phyloP scores from a whole-genome alignment of 2,888 invertebrate genomes.

The Drosophila formosana region DNA sequence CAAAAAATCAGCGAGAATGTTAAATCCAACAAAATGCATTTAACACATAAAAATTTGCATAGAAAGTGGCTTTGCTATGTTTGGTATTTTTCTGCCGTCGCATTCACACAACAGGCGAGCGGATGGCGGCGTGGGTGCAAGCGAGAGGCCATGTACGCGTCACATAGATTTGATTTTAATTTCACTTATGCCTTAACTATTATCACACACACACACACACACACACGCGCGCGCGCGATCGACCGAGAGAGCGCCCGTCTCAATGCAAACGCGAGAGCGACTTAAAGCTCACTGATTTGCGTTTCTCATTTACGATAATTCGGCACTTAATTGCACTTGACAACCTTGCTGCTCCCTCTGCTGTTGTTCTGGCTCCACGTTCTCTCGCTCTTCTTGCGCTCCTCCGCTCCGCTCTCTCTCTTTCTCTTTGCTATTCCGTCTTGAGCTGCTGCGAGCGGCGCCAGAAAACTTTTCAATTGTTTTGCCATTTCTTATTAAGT shows the following conservation, averaged over 20 bases:
- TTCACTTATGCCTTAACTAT: constrained; percentile 62
- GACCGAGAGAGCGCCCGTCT: neutral
- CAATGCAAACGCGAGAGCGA: neutral
- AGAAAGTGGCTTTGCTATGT: constrained; percentile 81
- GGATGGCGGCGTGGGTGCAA: constrained; percentile 6
- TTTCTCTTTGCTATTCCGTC: neutral
- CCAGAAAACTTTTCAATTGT: constrained; percentile 61
- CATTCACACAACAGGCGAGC: constrained; percentile 36
- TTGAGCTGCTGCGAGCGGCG: constrained; percentile 46
- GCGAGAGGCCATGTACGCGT: constrained; percentile 6
- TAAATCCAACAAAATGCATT: constrained; percentile 84
- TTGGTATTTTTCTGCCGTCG: constrained; percentile 61
- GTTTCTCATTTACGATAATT: constrained; percentile 54
- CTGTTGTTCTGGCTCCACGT: constrained; percentile 18
- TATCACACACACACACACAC: constrained; percentile 22
- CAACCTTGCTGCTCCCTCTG: constrained; percentile 25
- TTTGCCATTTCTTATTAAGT: constrained; percentile 55
- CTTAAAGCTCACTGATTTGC: constrained; percentile 22
- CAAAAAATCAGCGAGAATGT: constrained; percentile 81
- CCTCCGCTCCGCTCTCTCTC: too few species aligned
- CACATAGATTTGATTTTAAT: constrained; percentile 59
- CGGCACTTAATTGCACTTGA: constrained; percentile 50
- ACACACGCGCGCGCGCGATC: constrained; percentile 3
- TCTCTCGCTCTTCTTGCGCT: neutral
- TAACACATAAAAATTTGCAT: constrained; percentile 84